These are phyloP conservation scores for Drosophila sechellia DNA, from an alignment of 1,140 invertebrate genomes.

Conservation along the genomic window DNA sequence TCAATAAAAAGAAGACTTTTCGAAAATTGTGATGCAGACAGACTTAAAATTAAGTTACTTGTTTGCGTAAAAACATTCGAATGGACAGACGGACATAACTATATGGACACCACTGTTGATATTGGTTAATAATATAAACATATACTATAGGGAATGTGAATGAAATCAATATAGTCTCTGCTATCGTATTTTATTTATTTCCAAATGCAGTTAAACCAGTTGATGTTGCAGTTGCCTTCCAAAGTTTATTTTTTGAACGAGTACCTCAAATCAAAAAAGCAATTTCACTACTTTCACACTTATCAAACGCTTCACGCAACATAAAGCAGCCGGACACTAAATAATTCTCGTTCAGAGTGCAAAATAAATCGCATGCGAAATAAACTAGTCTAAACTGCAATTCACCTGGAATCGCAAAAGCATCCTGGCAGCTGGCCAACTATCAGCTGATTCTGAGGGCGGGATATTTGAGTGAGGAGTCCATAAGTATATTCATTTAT, in stretches of 20 bases:
- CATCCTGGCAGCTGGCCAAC: not conserved
- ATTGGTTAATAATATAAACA: no score
- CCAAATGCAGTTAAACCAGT: no score
- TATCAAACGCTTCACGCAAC: conserved; percentile 54
- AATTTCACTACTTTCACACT: conserved; percentile 52
- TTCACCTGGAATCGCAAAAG: not conserved
- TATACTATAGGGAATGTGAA: no score
- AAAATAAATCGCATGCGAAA: conserved; percentile 16
- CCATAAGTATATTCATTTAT: not conserved
- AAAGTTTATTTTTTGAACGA: not conserved
- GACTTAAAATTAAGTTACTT: no score
- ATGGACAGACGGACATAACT: no score
- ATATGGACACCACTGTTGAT: no score
- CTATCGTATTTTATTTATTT: no score
- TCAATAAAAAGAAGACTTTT: no score
- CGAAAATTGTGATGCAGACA: no score
- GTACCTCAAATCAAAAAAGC: conserved; percentile 33
- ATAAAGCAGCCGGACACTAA: conserved; percentile 37
- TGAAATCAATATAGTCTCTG: no score
- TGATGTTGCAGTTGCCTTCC: no score
- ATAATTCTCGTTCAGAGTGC: conserved; percentile 10
- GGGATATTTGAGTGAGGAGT: not conserved
- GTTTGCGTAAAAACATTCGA: no score
- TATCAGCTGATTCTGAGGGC: not conserved
- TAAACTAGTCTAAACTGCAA: not conserved